Evolutionary conservation across 2,113 vertebrate species (phyloP).

Genomic region (Peucedramus taeniatus): DNA sequence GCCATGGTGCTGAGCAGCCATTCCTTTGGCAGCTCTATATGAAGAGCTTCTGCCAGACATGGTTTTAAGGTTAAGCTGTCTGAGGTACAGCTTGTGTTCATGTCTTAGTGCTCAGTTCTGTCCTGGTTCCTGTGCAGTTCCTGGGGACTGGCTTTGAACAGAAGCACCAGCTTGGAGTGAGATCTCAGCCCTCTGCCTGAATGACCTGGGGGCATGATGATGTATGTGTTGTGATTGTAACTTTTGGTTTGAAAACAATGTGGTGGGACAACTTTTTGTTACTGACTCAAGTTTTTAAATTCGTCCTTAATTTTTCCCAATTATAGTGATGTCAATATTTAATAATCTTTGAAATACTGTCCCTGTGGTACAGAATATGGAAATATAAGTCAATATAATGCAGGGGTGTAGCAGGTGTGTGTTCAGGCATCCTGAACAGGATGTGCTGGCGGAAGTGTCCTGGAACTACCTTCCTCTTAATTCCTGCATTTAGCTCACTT

Average conservation of each 20-base stretch:
- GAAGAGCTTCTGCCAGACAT: not conserved
- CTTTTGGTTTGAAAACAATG: not conserved
- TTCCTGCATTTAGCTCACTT: conserved; percentile 49
- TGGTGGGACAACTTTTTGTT: not conserved
- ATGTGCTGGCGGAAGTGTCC: conserved; percentile 19
- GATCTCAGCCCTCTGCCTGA: not conserved
- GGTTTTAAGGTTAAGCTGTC: not conserved
- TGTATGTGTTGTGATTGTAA: not conserved
- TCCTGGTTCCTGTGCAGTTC: not conserved
- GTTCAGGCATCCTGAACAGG: not conserved
- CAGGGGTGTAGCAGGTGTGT: not conserved
- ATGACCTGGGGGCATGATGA: no score
- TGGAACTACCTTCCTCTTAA: conserved; percentile 42
- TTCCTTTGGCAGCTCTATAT: not conserved
- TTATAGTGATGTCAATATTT: not conserved
- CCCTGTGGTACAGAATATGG: not conserved
- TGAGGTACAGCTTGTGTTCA: not conserved
- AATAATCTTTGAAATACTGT: not conserved
- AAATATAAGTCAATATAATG: not conserved
- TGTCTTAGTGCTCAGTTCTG: not conserved
- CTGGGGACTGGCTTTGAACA: not conserved
- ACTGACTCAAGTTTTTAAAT: not conserved
- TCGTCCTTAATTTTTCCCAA: not conserved
- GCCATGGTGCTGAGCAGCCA: not conserved
- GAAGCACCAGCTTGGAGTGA: not conserved